These are phyloP conservation scores for Cephalotes varians DNA, from an alignment of 2,888 invertebrate species.

Conservation along the genomic window DNA sequence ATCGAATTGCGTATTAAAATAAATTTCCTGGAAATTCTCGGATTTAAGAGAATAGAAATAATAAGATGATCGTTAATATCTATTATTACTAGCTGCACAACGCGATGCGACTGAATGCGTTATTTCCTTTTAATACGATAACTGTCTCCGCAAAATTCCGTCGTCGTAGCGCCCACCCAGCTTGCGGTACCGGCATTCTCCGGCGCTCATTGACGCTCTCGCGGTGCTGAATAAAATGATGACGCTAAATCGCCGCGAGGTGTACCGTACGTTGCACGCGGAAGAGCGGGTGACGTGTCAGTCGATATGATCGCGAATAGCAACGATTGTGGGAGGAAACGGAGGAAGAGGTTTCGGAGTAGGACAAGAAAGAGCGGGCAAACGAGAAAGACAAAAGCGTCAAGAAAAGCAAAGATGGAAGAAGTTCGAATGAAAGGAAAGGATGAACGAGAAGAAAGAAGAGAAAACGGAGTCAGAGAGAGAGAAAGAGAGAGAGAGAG, in stretches of 20 bases:
- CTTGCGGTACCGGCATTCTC: conserved; percentile 31
- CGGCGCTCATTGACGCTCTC: conserved; percentile 36
- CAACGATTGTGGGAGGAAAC: conserved; percentile 40
- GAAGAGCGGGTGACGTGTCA: conserved; percentile 60
- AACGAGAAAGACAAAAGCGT: conserved; percentile 18
- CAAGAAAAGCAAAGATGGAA: conserved; percentile 15
- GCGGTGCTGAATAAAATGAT: conserved; percentile 59
- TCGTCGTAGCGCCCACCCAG: conserved; percentile 27
- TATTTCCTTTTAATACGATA: conserved; percentile 48
- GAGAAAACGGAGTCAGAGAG: neutral
- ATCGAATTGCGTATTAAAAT: neutral
- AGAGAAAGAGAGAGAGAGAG: conserved; percentile 28
- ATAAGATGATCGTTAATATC: conserved; percentile 1
- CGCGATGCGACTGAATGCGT: conserved; percentile 25
- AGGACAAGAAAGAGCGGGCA: conserved; percentile 40
- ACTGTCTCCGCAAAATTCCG: conserved; percentile 46
- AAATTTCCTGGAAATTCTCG: neutral
- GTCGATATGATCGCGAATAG: conserved; percentile 52
- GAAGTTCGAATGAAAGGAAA: conserved; percentile 11
- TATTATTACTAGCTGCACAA: neutral
- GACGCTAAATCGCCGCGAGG: conserved; percentile 51
- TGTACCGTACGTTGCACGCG: conserved; percentile 51
- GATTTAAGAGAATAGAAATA: neutral
- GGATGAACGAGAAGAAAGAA: conserved; percentile 11
- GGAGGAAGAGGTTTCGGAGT: conserved; percentile 29